A percentile compares a stretch with the other conserved stretches of the same genome.
Conservation (phyloP, 2,797 vertebrate species). For the Sciurus carolinensis region DNA sequence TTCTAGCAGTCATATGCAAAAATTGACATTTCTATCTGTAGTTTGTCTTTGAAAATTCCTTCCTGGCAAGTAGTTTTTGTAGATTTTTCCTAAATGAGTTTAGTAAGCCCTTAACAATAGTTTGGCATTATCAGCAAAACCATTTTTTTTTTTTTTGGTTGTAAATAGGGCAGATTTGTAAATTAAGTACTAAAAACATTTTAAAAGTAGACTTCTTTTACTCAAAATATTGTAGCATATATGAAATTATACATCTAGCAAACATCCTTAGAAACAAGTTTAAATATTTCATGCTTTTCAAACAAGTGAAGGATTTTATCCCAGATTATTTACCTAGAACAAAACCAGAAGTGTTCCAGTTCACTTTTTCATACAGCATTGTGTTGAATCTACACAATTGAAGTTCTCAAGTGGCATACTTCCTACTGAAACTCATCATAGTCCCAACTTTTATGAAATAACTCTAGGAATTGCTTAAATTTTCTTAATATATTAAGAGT, state of each 20-base stretch:
- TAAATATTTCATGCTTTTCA: background rate
- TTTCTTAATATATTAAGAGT: background rate
- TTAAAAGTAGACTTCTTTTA: background rate
- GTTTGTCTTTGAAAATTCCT: conserved; percentile 15
- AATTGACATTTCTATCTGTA: background rate
- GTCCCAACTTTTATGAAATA: conserved; percentile 2
- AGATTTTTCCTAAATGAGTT: background rate
- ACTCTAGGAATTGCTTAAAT: conserved; percentile 17
- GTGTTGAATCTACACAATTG: background rate
- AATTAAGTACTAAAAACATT: conserved; percentile 39
- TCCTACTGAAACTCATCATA: background rate
- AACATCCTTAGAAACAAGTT: background rate
- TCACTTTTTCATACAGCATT: background rate
- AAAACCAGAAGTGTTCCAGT: background rate
- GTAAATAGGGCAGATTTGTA: background rate
- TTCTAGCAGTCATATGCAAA: conserved; percentile 32
- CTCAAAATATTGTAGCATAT: background rate
- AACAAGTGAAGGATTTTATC: background rate
- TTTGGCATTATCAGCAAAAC: conserved; percentile 34
- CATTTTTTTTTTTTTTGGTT: background rate
- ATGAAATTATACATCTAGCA: conserved; percentile 18
- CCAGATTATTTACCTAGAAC: background rate
- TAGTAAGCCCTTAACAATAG: background rate
- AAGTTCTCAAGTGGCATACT: background rate
- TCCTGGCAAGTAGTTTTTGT: background rate